phyloP scores from a whole-genome alignment of 2,113 vertebrate genomes.

The Neotoma lepida region DNA sequence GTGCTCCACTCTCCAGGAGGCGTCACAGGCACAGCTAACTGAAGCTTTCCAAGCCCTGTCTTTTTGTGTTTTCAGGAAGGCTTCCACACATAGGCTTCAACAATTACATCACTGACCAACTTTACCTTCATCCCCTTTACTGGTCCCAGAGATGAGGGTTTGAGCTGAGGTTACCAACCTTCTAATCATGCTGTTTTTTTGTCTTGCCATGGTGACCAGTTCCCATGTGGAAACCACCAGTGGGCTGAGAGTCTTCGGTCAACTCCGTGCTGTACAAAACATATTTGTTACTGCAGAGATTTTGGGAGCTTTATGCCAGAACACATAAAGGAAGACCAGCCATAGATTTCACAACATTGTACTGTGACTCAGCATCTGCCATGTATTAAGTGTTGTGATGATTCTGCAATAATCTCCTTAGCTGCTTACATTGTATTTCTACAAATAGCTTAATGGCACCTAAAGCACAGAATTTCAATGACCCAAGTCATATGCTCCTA shows the following conservation, averaged over 20 bases:
- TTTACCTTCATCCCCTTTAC: background rate
- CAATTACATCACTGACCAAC: background rate
- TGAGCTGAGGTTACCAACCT: background rate
- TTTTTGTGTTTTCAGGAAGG: background rate
- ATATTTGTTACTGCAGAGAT: background rate
- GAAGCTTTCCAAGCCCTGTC: too few species aligned
- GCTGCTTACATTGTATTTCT: background rate
- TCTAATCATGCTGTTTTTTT: background rate
- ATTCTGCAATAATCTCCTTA: background rate
- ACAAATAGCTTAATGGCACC: background rate
- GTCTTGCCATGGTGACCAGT: background rate
- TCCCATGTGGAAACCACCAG: background rate
- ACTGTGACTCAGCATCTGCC: background rate
- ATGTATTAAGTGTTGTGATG: background rate
- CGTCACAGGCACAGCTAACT: background rate
- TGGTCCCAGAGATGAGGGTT: background rate
- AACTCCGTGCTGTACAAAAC: background rate
- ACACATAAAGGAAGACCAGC: background rate
- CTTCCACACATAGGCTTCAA: background rate
- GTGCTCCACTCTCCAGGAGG: too few species aligned
- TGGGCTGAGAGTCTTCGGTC: background rate
- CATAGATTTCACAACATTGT: background rate
- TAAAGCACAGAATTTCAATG: background rate
- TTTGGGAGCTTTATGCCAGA: background rate
- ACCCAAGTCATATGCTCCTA: constrained; percentile 1